Evolutionary conservation across 2,797 vertebrate genomes (phyloP).

Genomic region (Eurystomus glaucurus): DNA sequence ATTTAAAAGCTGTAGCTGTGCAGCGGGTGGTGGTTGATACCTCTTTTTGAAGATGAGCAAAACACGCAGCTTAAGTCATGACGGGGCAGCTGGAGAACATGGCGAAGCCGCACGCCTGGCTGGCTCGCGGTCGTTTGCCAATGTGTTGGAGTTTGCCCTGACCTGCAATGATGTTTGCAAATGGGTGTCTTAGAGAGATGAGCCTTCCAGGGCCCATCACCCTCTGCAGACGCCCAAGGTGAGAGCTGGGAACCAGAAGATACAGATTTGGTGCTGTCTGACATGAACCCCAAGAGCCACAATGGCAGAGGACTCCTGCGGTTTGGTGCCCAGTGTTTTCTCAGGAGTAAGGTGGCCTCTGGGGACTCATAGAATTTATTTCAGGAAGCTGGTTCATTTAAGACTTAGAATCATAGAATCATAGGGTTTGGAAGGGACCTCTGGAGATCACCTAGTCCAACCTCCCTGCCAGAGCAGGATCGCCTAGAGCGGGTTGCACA

Average conservation of each 20-base stretch:
- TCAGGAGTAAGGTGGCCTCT: not conserved
- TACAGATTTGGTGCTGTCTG: not conserved
- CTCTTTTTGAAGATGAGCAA: not conserved
- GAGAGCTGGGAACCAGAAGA: not conserved
- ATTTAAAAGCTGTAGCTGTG: not conserved
- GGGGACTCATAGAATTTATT: not conserved
- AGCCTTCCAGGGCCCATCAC: rapidly evolving
- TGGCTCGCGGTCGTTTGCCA: not conserved
- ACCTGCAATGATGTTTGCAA: not conserved
- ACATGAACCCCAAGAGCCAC: not conserved
- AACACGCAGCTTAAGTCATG: not conserved
- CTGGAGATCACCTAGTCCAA: too few species aligned
- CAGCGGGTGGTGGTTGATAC: not conserved
- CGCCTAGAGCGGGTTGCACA: too few species aligned
- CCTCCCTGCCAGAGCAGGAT: too few species aligned
- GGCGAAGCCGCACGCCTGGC: not conserved
- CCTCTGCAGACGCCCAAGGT: not conserved
- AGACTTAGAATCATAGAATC: too few species aligned
- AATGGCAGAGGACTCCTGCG: not conserved
- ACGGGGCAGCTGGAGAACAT: rapidly evolving
- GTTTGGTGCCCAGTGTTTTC: not conserved
- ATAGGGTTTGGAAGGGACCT: too few species aligned
- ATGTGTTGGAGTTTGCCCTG: not conserved
- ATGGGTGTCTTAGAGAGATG: rapidly evolving
- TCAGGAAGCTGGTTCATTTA: not conserved